Evolutionary conservation across 2,113 vertebrate genomes (phyloP).

Genomic region (Panurus biarmicus): DNA sequence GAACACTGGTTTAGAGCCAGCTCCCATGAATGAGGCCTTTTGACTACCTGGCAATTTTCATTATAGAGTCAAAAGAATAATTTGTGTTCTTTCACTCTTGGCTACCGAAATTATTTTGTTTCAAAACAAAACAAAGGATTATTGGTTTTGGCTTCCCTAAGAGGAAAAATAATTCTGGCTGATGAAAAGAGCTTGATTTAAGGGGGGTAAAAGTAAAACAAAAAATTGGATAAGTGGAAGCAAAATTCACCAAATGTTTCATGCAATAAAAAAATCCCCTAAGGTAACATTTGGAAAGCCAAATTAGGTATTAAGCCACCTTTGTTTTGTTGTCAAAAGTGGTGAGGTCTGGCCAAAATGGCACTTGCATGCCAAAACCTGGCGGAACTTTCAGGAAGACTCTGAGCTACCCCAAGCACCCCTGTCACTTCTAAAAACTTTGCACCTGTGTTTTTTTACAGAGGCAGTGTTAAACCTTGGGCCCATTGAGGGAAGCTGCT

Average conservation of each 20-base stretch:
- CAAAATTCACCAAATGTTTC: not conserved
- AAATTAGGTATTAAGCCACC: not conserved
- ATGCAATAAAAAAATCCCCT: not conserved
- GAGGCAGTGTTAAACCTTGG: not conserved
- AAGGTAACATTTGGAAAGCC: not conserved
- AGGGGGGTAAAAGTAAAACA: not conserved
- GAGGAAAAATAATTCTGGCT: not conserved
- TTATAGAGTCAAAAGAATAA: not conserved
- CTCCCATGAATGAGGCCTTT: not conserved
- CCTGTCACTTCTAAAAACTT: not conserved
- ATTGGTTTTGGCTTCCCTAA: conserved; percentile 1
- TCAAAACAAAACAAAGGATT: conserved; percentile 6
- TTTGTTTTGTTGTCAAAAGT: not conserved
- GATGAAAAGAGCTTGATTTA: conserved; percentile 9
- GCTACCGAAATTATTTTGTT: not conserved
- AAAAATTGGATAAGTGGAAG: not conserved
- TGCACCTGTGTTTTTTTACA: not conserved
- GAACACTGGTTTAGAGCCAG: not conserved
- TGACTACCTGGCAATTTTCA: not conserved
- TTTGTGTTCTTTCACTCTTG: not conserved
- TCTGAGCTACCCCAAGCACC: not conserved
- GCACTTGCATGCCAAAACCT: not conserved
- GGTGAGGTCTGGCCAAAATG: not conserved
- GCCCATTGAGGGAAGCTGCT: not conserved
- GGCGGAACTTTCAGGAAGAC: not conserved